Percentiles rank a stretch among this genome's conserved stretches.
These are phyloP conservation scores for Calidris pygmaea DNA, from an alignment of 2,113 vertebrate genomes.

Conservation along the genomic window DNA sequence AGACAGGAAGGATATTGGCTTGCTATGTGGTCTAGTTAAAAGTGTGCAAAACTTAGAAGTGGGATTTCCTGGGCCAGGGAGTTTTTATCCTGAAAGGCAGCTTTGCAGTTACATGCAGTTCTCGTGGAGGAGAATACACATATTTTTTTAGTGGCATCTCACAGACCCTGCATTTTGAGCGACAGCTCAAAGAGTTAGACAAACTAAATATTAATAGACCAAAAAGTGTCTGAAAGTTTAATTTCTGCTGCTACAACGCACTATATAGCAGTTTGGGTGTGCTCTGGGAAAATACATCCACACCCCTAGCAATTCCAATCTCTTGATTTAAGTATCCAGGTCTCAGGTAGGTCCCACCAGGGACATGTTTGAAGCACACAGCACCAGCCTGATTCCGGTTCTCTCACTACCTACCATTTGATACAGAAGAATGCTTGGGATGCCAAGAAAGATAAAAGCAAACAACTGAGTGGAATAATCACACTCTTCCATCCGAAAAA, in stretches of 20 bases:
- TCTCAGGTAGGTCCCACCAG: not conserved
- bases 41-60: not conserved
- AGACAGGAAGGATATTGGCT: not conserved
- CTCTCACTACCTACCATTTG: not conserved
- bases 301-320: not conserved
- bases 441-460: not conserved
- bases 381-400: not conserved
- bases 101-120: not conserved
- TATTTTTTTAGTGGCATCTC: not conserved
- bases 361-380: not conserved
- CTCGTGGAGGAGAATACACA: not conserved
- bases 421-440: not conserved
- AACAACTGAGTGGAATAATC: not conserved
- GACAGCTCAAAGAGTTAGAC: not conserved
- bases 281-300: not conserved
- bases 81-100: not conserved
- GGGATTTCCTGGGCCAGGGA: not conserved
- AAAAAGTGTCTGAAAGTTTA: not conserved
- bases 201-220: not conserved
- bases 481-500: not conserved
- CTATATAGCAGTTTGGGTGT: not conserved
- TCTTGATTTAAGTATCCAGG: not conserved
- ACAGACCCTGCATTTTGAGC: not conserved
- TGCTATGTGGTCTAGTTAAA: not conserved
- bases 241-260: not conserved